Evolutionary conservation across 2,888 invertebrate genomes (phyloP).

Genomic region (Sialis lutaria): DNA sequence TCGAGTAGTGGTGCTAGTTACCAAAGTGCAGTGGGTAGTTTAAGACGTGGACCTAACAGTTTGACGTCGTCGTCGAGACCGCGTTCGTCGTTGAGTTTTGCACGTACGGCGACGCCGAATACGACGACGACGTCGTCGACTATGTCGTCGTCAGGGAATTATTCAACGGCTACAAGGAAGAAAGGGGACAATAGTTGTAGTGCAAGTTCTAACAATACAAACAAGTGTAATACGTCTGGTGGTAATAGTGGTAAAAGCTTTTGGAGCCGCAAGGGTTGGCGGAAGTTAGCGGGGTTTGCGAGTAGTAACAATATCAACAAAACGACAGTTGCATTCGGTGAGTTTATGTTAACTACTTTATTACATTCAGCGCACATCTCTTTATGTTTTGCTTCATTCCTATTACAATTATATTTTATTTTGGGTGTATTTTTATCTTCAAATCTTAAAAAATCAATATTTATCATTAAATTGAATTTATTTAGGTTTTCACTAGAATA

Average conservation of each 20-base stretch:
- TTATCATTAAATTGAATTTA: too few relatives aligned
- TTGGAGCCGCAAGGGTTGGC: constrained; percentile 65
- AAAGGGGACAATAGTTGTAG: not conserved
- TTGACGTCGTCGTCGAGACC: not conserved
- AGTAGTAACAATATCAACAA: constrained; percentile 54
- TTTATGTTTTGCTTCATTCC: too few relatives aligned
- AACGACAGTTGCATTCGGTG: constrained; percentile 39
- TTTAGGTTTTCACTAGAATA: too few relatives aligned
- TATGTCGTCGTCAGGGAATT: not conserved
- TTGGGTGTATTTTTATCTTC: too few relatives aligned
- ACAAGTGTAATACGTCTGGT: not conserved
- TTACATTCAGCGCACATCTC: too few relatives aligned
- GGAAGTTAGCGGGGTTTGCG: constrained; percentile 56
- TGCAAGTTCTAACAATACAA: not conserved
- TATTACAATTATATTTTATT: too few relatives aligned
- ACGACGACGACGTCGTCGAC: not conserved
- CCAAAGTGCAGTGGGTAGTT: constrained; percentile 39
- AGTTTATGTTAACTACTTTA: constrained; percentile 22
- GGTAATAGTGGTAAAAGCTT: constrained; percentile 29
- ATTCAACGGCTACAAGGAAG: not conserved
- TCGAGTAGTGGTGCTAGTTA: constrained; percentile 71
- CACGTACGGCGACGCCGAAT: not conserved
- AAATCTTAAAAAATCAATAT: too few relatives aligned
- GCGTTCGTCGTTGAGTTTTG: not conserved
- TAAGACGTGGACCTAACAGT: constrained; percentile 31